Percentiles rank a stretch among this genome's conserved stretches.
These are phyloP conservation scores for Lasioglossum figueresi DNA, from an alignment of 2,888 invertebrate species.

Conservation along the genomic window DNA sequence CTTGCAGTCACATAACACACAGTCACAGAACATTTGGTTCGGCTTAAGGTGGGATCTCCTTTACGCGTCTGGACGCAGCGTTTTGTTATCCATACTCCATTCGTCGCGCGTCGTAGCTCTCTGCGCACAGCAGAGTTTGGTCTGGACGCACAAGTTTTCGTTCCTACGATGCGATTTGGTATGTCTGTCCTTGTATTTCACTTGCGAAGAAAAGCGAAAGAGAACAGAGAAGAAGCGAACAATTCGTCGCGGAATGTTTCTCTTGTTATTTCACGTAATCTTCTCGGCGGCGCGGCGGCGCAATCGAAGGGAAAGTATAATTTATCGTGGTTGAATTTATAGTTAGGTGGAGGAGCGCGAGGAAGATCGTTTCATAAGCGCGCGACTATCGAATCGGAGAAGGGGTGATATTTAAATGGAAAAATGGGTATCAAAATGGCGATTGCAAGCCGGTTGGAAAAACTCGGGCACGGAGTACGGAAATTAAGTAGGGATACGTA, in stretches of 20 bases:
- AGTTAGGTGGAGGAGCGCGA: not conserved
- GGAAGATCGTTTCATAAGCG: slow-evolving; percentile 6
- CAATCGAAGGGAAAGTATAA: not conserved
- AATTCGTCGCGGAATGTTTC: not conserved
- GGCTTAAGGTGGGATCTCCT: too few species aligned
- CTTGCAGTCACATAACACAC: too few species aligned
- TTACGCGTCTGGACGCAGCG: too few species aligned
- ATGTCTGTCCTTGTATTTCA: too few species aligned
- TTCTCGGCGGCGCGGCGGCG: not conserved
- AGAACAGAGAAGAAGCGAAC: not conserved
- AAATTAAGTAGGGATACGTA: slow-evolving; percentile 27
- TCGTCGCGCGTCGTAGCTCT: too few species aligned
- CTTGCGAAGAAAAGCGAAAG: too few species aligned
- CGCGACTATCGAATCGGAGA: not conserved
- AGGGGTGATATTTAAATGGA: not conserved
- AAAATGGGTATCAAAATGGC: slow-evolving; percentile 13
- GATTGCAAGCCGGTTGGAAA: not conserved
- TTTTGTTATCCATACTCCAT: too few species aligned
- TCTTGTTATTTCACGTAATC: not conserved
- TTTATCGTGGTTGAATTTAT: not conserved
- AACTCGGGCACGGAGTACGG: not conserved
- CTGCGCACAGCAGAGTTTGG: too few species aligned
- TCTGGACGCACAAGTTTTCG: too few species aligned
- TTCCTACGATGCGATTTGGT: too few species aligned
- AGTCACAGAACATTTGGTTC: too few species aligned